Conservation (phyloP, 1,140 invertebrate genomes). For the Sarcophaga peregrina region DNA sequence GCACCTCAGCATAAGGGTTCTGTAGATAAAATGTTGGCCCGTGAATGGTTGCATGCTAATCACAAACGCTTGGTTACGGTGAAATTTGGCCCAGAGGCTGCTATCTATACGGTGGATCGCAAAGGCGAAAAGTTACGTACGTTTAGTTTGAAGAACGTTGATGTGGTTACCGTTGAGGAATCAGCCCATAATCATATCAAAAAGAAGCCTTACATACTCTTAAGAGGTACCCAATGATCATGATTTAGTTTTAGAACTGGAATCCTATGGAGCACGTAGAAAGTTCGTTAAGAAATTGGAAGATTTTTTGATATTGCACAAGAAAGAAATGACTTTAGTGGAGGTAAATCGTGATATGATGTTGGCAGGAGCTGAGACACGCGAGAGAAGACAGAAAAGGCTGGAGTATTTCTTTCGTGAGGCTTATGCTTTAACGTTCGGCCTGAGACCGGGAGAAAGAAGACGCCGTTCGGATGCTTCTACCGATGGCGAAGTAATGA, state of each 20-base stretch:
- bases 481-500: conserved; percentile 85
- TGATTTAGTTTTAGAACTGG: conserved; percentile 95
- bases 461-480: conserved; percentile 77
- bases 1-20: conserved; percentile 72
- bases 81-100: conserved; percentile 85
- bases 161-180: conserved; percentile 84
- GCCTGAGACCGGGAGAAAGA: conserved; percentile 79
- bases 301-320: conserved; percentile 82
- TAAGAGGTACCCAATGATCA: conserved; percentile 93
- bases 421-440: conserved; percentile 95
- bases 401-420: conserved; percentile 98
- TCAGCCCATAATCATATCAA: conserved; percentile 80
- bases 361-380: conserved; percentile 93
- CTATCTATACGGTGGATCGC: conserved; percentile 85
- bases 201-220: conserved; percentile 85
- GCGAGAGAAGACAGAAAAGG: conserved; percentile 91
- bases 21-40: conserved; percentile 92
- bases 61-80: conserved; percentile 91
- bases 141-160: conserved; percentile 79
- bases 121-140: conserved; percentile 90
- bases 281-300: conserved; percentile 94
- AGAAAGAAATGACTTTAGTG: conserved; percentile 73
- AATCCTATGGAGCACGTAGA: conserved; percentile 80
- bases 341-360: conserved; percentile 82
- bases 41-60: conserved; percentile 96